These are phyloP conservation scores for Trididemnum clinides DNA, from an alignment of 23 tunicate genomes.

Conservation along the genomic window DNA sequence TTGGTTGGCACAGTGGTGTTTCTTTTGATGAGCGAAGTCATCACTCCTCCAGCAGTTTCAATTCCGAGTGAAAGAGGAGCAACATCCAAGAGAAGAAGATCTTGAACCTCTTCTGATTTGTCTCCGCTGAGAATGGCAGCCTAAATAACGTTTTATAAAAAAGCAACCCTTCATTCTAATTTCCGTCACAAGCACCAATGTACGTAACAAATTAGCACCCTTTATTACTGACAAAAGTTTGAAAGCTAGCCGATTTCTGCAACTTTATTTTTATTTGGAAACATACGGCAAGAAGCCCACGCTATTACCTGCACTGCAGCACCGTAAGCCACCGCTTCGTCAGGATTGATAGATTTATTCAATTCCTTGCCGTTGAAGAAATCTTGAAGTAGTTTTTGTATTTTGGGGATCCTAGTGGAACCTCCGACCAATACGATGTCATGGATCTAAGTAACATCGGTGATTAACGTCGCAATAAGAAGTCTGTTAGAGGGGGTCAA, in stretches of 20 bases:
- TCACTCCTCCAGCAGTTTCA: slow-evolving; percentile 99
- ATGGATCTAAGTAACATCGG: slow-evolving; percentile 75
- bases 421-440: slow-evolving; percentile 97
- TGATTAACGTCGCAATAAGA: too few relatives aligned
- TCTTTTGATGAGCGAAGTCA: slow-evolving; percentile 95
- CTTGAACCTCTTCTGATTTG: slow-evolving; percentile 96
- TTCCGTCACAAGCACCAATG: too few relatives aligned
- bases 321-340: slow-evolving; percentile 98
- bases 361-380: slow-evolving; percentile 89
- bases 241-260: too few relatives aligned
- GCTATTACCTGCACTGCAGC: slow-evolving; percentile 78
- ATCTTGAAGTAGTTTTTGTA: slow-evolving; percentile 81
- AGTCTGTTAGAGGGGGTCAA: too few relatives aligned
- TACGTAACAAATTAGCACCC: too few relatives aligned
- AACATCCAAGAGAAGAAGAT: slow-evolving; percentile 96
- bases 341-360: slow-evolving; percentile 98
- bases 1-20: slow-evolving; percentile 99
- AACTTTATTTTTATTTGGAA: too few relatives aligned
- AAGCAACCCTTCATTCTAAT: too few relatives aligned
- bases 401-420: slow-evolving; percentile 94
- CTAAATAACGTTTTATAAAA: too few relatives aligned
- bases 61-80: slow-evolving; percentile 98
- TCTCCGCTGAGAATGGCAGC: slow-evolving; percentile 98
- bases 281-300: background rate
- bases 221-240: too few relatives aligned